Conservation (phyloP, 1,140 invertebrate genomes). For the Ganaspis sp. region DNA sequence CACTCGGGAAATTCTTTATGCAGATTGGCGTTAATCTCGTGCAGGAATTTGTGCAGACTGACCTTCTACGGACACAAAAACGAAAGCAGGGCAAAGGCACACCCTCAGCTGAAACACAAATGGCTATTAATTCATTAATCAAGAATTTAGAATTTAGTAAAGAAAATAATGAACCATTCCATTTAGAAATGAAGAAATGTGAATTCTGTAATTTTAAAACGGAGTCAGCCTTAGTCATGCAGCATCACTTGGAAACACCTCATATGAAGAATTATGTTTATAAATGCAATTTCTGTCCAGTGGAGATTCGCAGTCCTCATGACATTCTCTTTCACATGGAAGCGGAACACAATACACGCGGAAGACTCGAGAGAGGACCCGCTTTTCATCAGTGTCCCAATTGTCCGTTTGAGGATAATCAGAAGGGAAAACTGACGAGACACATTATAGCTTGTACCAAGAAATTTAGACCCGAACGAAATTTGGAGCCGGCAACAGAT, state of each 20-base stretch:
- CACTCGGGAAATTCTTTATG: constrained; percentile 93
- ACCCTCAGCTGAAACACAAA: constrained; percentile 82
- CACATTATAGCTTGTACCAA: constrained; percentile 93
- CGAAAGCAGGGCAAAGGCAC: constrained; percentile 83
- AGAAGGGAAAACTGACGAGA: constrained; percentile 93
- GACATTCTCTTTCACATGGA: constrained; percentile 96
- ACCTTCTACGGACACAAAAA: constrained; percentile 91
- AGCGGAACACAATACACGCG: constrained; percentile 88
- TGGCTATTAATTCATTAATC: constrained; percentile 86
- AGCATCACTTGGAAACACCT: constrained; percentile 93
- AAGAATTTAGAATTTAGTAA: constrained; percentile 92
- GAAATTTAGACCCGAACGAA: constrained; percentile 91
- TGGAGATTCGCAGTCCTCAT: constrained; percentile 88
- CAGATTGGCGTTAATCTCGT: constrained; percentile 94
- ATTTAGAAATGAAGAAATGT: constrained; percentile 88
- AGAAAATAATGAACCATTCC: constrained; percentile 91
- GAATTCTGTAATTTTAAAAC: constrained; percentile 95
- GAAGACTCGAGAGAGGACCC: constrained; percentile 88
- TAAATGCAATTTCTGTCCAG: constrained; percentile 91
- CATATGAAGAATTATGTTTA: constrained; percentile 92
- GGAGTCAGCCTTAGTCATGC: constrained; percentile 90
- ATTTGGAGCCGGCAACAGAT: constrained; percentile 88
- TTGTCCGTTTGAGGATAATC: constrained; percentile 96
- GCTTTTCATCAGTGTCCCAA: constrained; percentile 94
- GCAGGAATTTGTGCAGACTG: constrained; percentile 94